Evolutionary conservation across 2,888 invertebrate genomes (phyloP).

Genomic region (Drosophila putrida): DNA sequence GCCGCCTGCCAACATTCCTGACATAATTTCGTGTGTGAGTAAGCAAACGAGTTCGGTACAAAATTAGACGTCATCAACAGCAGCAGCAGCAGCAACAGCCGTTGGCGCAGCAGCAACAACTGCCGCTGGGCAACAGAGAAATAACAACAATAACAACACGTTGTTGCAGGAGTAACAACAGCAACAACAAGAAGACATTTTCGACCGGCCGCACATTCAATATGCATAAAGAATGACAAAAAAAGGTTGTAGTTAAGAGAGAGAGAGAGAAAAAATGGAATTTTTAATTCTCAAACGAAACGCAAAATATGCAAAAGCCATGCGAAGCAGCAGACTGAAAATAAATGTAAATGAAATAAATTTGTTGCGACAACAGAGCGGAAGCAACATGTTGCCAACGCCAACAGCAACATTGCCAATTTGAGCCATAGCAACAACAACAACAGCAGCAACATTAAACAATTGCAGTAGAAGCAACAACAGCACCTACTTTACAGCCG

Average conservation of each 20-base stretch:
- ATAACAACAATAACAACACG: conserved; percentile 20
- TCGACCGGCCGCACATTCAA: conserved; percentile 31
- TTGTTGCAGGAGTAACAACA: conserved; percentile 37
- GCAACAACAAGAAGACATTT: conserved; percentile 15
- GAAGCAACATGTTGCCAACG: conserved; percentile 72
- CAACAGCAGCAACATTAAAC: conserved; percentile 21
- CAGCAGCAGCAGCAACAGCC: conserved; percentile 40
- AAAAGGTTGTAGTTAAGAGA: background rate
- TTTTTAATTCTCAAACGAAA: conserved; percentile 59
- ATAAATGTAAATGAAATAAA: conserved; percentile 25
- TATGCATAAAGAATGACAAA: conserved; percentile 35
- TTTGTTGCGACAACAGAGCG: conserved; percentile 42
- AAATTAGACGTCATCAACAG: conserved; percentile 78
- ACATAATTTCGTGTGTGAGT: conserved; percentile 80
- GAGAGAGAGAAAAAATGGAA: conserved; percentile 36
- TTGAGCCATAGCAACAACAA: conserved; percentile 36
- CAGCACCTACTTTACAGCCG: conserved; percentile 42
- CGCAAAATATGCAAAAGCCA: conserved; percentile 49
- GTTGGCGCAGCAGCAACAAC: conserved; percentile 29
- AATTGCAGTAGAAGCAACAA: conserved; percentile 26
- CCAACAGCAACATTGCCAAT: conserved; percentile 53
- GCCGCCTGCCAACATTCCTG: conserved; percentile 74
- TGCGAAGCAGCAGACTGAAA: conserved; percentile 26
- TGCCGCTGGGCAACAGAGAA: conserved; percentile 41
- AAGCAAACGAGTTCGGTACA: conserved; percentile 77